Evolutionary conservation across 2,113 vertebrate genomes (phyloP).

Genomic region (Rhipidura dahli): DNA sequence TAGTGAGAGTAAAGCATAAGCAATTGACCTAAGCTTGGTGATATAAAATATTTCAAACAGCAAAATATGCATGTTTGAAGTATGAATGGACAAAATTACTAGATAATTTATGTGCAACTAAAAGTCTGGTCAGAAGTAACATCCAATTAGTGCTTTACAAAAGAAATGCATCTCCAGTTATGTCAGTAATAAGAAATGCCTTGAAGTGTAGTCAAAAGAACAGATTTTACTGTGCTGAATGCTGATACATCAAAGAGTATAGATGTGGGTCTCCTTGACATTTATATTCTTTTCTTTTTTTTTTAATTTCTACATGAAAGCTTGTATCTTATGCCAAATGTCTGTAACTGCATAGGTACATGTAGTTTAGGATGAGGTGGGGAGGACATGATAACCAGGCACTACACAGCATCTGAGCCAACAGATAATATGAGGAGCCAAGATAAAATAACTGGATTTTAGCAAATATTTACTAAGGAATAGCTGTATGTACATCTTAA

Average conservation of each 20-base stretch:
- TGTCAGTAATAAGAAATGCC: not conserved
- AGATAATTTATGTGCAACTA: not conserved
- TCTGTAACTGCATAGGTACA: not conserved
- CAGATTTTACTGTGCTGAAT: not conserved
- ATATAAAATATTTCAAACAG: not conserved
- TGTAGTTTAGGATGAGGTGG: not conserved
- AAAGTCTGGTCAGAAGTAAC: not conserved
- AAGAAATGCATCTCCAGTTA: not conserved
- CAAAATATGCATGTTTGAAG: not conserved
- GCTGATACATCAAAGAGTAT: not conserved
- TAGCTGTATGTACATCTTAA: not conserved
- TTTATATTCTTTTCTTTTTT: not conserved
- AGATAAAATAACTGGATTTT: not conserved
- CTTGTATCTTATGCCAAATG: not conserved
- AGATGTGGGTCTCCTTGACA: not conserved
- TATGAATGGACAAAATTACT: not conserved
- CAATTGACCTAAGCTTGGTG: not conserved
- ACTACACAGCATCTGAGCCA: not conserved
- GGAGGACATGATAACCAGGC: not conserved
- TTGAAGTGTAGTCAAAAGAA: not conserved
- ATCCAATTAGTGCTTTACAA: not conserved
- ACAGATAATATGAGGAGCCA: not conserved
- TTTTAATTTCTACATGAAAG: not conserved
- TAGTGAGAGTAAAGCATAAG: not conserved
- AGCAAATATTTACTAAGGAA: not conserved